phyloP scores from a whole-genome alignment of 2,113 vertebrate species.

The Procavia capensis region DNA sequence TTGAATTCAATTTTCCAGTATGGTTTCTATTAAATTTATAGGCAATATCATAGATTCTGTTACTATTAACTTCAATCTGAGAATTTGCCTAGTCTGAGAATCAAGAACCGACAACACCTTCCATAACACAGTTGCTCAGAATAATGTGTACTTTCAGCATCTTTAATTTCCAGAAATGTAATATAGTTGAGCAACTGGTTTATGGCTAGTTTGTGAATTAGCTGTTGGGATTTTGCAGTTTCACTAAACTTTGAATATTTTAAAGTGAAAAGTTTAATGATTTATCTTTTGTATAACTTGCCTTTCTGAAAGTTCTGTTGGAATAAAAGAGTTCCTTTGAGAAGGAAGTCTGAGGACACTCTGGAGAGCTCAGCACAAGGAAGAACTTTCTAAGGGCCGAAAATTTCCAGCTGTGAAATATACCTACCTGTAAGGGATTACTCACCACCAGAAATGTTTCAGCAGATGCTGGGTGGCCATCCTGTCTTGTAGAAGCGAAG shows the following conservation, averaged over 20 bases:
- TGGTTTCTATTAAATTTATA: conserved; percentile 10
- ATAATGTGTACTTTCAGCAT: conserved; percentile 70
- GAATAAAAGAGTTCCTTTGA: conserved; percentile 79
- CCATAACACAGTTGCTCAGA: background rate
- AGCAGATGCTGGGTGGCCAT: background rate
- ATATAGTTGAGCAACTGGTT: conserved; percentile 61
- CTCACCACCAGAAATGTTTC: background rate
- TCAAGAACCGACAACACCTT: background rate
- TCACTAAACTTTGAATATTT: conserved; percentile 81
- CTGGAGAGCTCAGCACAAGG: background rate
- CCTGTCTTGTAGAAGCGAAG: background rate
- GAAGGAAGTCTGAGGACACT: conserved; percentile 74
- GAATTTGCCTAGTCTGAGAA: background rate
- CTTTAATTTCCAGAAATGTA: conserved; percentile 77
- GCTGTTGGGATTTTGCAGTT: conserved; percentile 78
- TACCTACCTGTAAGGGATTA: background rate
- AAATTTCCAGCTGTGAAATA: background rate
- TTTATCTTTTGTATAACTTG: conserved; percentile 77
- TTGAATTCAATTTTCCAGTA: background rate
- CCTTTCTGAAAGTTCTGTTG: conserved; percentile 72
- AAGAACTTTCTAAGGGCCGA: conserved; percentile 7
- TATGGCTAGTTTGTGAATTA: conserved; percentile 74
- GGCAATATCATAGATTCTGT: background rate
- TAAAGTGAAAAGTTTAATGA: conserved; percentile 78
- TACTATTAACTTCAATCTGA: background rate